Evolutionary conservation across 2,888 invertebrate species (phyloP), one percentile per base, ranked within the genome.

Genomic region (Drosophila neotestacea): DNA sequence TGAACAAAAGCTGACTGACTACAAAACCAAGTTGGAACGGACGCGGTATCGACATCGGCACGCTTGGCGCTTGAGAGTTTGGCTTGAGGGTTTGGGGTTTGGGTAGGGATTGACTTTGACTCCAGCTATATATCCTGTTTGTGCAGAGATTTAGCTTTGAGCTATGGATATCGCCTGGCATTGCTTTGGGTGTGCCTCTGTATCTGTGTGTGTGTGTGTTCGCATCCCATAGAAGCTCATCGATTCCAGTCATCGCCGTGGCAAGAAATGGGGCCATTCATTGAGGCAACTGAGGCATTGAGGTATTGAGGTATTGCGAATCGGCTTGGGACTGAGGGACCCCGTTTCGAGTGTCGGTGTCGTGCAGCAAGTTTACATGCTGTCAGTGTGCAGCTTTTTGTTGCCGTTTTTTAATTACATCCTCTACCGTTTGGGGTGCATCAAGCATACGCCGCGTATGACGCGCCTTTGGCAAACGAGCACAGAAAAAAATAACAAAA

Each of bases 61-160:
- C 70, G 78, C 70, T 65, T 70, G 78, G 47, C 61, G 74, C 63
- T 77, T 42, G 55, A 61, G 70, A 70, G 70, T 60, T 58, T 47
- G 62, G 60, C 73, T 69, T 48, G 62, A 38, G 58, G 61, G 7
- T 70, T 52, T 7, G 56, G 42, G 4, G n/a, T 27, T 62, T 39
- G 39, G 64, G 44, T 34, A 47, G 60, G 74, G 70, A 67, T 86
- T 81, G 87, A 84, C 80, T 86, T 81, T 81, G 80, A 81, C 79
- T 80, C 55, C 67, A 69, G 67, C 58, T 51, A 71, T 79, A 76
- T 82, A 84, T 87, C 85, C 87, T 85, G 87, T 87, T 85, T 82
- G 85, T 84, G 87, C 88, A 77, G 82, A 90, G 90, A 89, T 90
- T 88, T 89, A 73, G 84, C 91, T 89, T 89, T 89, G 89, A 89